Percentiles rank a stretch among this genome's conserved stretches.
Evolutionary conservation across 2,797 vertebrate species (phyloP).

Genomic region (Eulemur albifrons): DNA sequence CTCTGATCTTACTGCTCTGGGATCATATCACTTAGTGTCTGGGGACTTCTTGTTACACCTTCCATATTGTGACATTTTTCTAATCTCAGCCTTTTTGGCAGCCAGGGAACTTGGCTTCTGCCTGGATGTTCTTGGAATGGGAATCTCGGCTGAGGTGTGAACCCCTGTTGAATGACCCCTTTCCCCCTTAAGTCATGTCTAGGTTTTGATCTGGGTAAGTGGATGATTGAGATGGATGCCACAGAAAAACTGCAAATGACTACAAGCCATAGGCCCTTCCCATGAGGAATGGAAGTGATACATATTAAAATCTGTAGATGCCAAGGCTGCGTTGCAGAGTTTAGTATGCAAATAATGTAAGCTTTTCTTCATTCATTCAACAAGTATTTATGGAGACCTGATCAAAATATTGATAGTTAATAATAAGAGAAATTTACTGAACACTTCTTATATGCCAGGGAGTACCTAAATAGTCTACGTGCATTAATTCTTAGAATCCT

Average conservation of each 20-base stretch:
- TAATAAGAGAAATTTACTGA: neutral
- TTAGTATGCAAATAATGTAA: neutral
- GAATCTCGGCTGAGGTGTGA: neutral
- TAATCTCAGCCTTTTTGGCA: neutral
- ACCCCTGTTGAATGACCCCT: neutral
- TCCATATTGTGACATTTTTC: neutral
- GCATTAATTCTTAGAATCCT: neutral
- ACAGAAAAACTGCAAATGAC: neutral
- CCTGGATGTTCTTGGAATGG: neutral
- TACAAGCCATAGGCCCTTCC: neutral
- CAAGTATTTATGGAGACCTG: neutral
- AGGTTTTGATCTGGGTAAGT: constrained; percentile 26
- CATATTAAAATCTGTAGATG: neutral
- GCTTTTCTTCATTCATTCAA: neutral
- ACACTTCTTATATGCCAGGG: neutral
- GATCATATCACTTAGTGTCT: neutral
- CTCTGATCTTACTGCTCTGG: neutral
- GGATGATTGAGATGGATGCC: neutral
- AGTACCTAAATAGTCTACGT: neutral
- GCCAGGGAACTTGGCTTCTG: neutral
- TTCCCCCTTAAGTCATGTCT: neutral
- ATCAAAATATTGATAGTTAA: neutral
- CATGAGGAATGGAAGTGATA: neutral
- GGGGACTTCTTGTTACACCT: neutral
- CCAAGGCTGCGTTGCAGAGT: neutral